Percentiles rank a stretch among this genome's conserved stretches.
Evolutionary conservation across 2,113 vertebrate species (phyloP).

Genomic region (Cyanoramphus novaezelandiae): DNA sequence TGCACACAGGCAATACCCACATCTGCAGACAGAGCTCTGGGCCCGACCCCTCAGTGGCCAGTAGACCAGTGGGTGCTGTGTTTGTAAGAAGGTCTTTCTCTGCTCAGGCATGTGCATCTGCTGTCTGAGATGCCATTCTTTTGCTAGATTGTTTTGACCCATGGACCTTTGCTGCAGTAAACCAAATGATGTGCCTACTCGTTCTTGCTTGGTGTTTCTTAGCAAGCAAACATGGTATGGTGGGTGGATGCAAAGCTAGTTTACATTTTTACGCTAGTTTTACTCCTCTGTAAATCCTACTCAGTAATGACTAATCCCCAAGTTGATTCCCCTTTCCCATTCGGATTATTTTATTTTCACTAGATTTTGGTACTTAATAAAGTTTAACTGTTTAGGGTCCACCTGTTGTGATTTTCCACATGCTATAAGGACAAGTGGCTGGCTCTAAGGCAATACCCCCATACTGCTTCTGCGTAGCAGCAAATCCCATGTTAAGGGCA

Average conservation of each 20-base stretch:
- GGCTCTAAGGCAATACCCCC: neutral
- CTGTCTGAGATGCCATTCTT: neutral
- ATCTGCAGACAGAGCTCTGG: neutral
- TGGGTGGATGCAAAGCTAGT: conserved; percentile 72
- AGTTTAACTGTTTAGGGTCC: conserved; percentile 42
- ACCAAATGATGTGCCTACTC: conserved; percentile 59
- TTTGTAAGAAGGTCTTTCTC: neutral
- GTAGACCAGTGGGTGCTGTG: fast-evolving
- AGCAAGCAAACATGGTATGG: conserved; percentile 62
- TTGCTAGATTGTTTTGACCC: neutral
- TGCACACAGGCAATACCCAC: neutral
- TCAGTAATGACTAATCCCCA: conserved; percentile 70
- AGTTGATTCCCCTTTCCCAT: conserved; percentile 62
- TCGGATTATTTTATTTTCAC: conserved; percentile 52
- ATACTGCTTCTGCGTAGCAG: neutral
- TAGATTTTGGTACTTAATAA: conserved; percentile 37
- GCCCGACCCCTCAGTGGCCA: neutral
- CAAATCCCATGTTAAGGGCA: neutral
- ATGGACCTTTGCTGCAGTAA: conserved; percentile 10
- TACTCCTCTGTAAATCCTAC: conserved; percentile 75
- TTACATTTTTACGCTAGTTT: conserved; percentile 69
- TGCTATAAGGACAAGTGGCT: neutral
- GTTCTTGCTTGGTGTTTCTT: conserved; percentile 43
- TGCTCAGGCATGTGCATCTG: neutral
- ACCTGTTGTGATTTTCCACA: neutral